A percentile compares a stretch with the other conserved stretches of the same genome.
These are phyloP conservation scores for Spongilla lacustris DNA, from an alignment of 37 sponge, comb jelly and placozoan genomes.

Conservation along the genomic window DNA sequence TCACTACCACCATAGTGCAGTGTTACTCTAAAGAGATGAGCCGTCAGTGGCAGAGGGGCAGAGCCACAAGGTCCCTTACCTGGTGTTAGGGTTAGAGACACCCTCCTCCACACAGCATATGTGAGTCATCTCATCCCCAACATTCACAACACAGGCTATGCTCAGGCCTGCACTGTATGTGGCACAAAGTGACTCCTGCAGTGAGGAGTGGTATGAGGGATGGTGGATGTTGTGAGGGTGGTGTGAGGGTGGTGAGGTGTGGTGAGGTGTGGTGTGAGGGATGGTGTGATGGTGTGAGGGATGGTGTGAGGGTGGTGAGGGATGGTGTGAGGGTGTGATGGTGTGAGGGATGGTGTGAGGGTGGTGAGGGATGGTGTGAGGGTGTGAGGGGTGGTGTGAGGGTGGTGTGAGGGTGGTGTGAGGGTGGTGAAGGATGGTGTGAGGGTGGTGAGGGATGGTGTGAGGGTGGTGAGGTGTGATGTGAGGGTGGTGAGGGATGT, in stretches of 20 bases:
- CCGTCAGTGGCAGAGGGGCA: neutral
- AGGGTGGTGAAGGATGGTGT: no score
- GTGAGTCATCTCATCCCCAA: conserved; percentile 86
- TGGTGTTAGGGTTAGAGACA: conserved; percentile 85
- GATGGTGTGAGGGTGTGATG: no score
- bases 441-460: no score
- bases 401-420: no score
- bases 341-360: no score
- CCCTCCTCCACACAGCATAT: conserved; percentile 96
- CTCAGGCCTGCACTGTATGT: conserved; percentile 89
- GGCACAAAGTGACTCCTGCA: conserved; percentile 90
- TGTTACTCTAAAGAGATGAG: conserved; percentile 39
- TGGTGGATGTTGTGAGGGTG: no score
- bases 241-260: neutral
- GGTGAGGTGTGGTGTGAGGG: neutral
- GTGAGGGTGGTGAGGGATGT: no score
- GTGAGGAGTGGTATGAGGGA: neutral
- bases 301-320: no score
- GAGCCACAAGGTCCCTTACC: conserved; percentile 34
- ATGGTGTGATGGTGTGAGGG: neutral
- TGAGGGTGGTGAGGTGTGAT: no score
- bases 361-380: no score
- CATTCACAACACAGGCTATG: conserved; percentile 89
- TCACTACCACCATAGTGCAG: conserved; percentile 90
- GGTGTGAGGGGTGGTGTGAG: no score